Conservation (phyloP, 2,113 vertebrate genomes). For the Physeter macrocephalus region DNA sequence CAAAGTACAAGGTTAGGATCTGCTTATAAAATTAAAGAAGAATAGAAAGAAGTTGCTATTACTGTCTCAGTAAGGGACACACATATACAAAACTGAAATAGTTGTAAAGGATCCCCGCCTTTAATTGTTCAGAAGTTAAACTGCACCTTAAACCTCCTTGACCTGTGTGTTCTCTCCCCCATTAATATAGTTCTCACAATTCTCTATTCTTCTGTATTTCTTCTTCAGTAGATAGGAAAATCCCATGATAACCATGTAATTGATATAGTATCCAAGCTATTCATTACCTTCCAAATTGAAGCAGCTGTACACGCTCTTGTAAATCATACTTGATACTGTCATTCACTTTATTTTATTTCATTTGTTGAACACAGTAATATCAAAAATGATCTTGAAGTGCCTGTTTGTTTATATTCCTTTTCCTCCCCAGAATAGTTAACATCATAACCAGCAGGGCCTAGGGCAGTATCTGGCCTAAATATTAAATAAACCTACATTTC, state of each 20-base stretch:
- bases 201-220: not conserved
- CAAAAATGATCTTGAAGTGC: not conserved
- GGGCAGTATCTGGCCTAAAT: not conserved
- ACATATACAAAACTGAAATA: not conserved
- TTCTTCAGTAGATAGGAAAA: not conserved
- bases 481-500: not conserved
- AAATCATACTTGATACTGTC: not conserved
- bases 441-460: not conserved
- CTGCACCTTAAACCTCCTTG: not conserved
- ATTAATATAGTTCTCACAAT: not conserved
- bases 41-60: not conserved
- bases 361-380: not conserved
- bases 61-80: not conserved
- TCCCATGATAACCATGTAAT: not conserved
- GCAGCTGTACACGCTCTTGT: fast-evolving
- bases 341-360: not conserved
- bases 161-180: not conserved
- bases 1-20: not conserved
- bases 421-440: not conserved
- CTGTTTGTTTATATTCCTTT: not conserved
- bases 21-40: not conserved
- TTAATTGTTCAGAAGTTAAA: not conserved
- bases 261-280: not conserved
- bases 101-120: not conserved
- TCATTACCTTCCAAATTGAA: not conserved